A percentile compares a stretch with the other conserved stretches of the same genome.
Conservation (phyloP, 2,113 vertebrate genomes). For the Acanthochromis polyacanthus region DNA sequence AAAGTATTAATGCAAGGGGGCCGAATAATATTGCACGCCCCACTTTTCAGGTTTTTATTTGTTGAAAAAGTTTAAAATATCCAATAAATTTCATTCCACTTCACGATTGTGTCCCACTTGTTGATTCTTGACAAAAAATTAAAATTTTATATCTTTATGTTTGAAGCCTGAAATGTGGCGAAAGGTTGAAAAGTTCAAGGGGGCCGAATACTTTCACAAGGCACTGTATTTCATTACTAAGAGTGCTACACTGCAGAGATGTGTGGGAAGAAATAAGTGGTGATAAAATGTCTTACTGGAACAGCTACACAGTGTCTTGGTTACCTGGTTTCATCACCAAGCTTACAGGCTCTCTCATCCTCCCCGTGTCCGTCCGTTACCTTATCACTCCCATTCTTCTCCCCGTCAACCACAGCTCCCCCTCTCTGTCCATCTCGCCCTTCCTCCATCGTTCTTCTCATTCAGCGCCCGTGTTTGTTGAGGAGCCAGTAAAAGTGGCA, state of each 20-base stretch:
- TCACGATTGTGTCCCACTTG: too few species aligned
- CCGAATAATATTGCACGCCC: too few species aligned
- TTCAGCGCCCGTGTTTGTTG: conserved; percentile 75
- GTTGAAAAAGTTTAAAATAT: too few species aligned
- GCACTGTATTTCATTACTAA: background rate
- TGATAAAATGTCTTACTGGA: conserved; percentile 41
- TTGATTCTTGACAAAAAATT: too few species aligned
- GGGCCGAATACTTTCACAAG: too few species aligned
- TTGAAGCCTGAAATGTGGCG: too few species aligned
- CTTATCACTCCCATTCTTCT: conserved; percentile 43
- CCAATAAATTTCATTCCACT: too few species aligned
- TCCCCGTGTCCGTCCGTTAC: conserved; percentile 18
- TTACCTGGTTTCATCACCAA: conserved; percentile 45
- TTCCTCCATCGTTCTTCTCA: conserved; percentile 47
- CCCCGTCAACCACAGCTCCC: conserved; percentile 35
- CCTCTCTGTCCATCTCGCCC: conserved; percentile 45
- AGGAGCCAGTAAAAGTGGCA: conserved; percentile 80
- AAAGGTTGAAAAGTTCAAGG: too few species aligned
- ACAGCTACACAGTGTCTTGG: conserved; percentile 18
- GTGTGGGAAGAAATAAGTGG: conserved; percentile 14
- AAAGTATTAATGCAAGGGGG: too few species aligned
- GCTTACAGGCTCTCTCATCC: background rate
- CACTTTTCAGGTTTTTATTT: too few species aligned
- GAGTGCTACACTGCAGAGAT: background rate
- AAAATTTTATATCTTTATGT: too few species aligned